Evolutionary conservation across 2,797 vertebrate genomes (phyloP), one percentile per base, ranked within the genome.

Genomic region (Geotria australis): DNA sequence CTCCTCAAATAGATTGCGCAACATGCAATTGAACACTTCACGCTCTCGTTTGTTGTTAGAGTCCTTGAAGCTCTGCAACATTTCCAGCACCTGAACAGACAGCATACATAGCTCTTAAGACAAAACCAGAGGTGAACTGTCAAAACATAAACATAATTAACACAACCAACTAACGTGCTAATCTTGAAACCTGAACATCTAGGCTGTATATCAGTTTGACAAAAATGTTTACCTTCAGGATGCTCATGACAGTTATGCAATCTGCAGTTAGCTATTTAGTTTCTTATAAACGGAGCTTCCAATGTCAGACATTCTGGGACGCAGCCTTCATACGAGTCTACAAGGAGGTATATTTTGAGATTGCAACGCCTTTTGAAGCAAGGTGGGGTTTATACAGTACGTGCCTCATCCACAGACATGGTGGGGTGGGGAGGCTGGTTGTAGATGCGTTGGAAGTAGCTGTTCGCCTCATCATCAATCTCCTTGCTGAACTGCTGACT

Each of bases 401-500:
- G 24, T 38, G 93, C 88, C 77, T 99, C 91, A 71, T 99, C 89
- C 57, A 99, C 91, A 69, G 91, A 96, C 91, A 99, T 94, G 13
- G 91, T 99, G 1, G 91, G 91, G 66, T 99, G 88, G 58, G 91
- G 91, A 48, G 91, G 91, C 58, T 99, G 89, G 76, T 99, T 99
- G 74, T 99, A 99, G 68, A 99, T 99, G 48, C 91, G 78, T 65
- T 99, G 91, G 67, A 99, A 99, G 70, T 99, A 99, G 71, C 91
- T 99, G 74, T 99, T 99, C 63, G 91, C 91, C 73, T 99, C 91
- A 48, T 99, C 91, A 51, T 99, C 89, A 48, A 99, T 99, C 73
- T 99, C 91, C 73, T 99, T 99, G 73, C 81, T 96, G 83, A 99
- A 99, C 83, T 99, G 80, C 85, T 99, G 91, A 71, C 95, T 96